Conservation (phyloP, 2,113 vertebrate species). For the Urocitellus parryii region DNA sequence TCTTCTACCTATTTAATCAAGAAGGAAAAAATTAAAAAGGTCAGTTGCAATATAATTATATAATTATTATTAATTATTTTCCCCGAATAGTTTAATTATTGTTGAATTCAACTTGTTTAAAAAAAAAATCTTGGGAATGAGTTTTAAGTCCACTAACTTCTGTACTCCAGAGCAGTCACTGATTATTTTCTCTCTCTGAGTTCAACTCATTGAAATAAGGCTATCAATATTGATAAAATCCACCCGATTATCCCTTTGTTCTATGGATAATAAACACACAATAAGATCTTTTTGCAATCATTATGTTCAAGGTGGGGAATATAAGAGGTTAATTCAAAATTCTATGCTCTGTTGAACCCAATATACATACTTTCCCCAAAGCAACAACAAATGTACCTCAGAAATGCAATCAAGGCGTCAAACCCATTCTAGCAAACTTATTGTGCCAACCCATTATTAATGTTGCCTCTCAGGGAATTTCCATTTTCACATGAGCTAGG, state of each 20-base stretch:
- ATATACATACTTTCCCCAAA: slow-evolving; percentile 84
- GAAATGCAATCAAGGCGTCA: slow-evolving; percentile 87
- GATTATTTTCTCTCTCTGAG: neutral
- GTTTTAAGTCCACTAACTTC: neutral
- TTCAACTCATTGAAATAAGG: neutral
- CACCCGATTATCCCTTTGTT: neutral
- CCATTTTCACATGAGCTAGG: slow-evolving; percentile 78
- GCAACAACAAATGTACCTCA: slow-evolving; percentile 85
- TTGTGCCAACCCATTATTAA: slow-evolving; percentile 86
- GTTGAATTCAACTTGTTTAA: neutral
- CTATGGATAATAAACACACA: slow-evolving; percentile 46
- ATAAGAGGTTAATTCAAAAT: slow-evolving; percentile 87
- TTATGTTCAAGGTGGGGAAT: slow-evolving; percentile 82
- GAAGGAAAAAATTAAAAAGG: neutral
- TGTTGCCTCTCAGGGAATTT: slow-evolving; percentile 86
- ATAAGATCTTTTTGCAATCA: slow-evolving; percentile 72
- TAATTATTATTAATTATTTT: slow-evolving; percentile 65
- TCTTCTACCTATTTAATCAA: neutral
- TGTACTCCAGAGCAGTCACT: neutral
- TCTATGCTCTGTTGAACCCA: slow-evolving; percentile 85
- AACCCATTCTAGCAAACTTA: slow-evolving; percentile 85
- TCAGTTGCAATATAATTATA: neutral
- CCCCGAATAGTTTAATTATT: slow-evolving; percentile 66
- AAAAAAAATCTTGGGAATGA: slow-evolving; percentile 60
- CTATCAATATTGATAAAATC: neutral